Evolutionary conservation across 1,140 invertebrate species (phyloP), one percentile per base, ranked within the genome.

Genomic region (Leucophenga varia): DNA sequence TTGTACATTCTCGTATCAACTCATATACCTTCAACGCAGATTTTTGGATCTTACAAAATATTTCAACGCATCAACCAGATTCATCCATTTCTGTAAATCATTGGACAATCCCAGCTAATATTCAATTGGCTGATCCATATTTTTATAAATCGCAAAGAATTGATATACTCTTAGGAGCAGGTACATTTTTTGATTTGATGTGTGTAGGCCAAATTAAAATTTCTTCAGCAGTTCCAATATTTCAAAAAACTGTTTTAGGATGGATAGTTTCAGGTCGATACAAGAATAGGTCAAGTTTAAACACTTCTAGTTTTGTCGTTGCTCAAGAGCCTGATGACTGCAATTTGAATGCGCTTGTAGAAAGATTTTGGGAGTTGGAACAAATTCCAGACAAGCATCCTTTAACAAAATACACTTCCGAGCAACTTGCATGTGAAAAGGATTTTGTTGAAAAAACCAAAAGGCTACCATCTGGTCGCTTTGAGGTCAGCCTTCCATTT

Each of bases 141-240:
- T 68, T 61, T 39, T 17, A 63, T 36, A 36, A 30, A 19, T 49
- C 61, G 8, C 54, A 53, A 36, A 37, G 44, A 9, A 55, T 64
- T 35, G 56, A 72, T 34, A 43, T 70, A 25, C 18, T 72, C 12
- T 42, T 72, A 3, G 59, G 54, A 4, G 63, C 57, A 9, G 54
- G 52, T 4, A 16, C 63, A 21, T 34, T 34, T 41, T 42, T 41
- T n/a, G 35, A 46, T 25, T 19, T 47, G 6, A 2, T 46, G 2
- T 16, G 22, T 14, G 39, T 12, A 19, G 39, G 39, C 36, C 28
- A 44, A 34, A 32, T 34, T 21, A 44, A 44, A 19, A 7, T 43
- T 7, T 13, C 13, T 21, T 19, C 17, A 3, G 2, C 22, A n/a
- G 16, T 40, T 40, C 39, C 37, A 12, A 40, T 13, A 14, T 9